Percentiles rank a stretch among this genome's conserved stretches.
These are phyloP conservation scores for Pachyramphus minor DNA, from an alignment of 2,113 vertebrate species.

Conservation along the genomic window DNA sequence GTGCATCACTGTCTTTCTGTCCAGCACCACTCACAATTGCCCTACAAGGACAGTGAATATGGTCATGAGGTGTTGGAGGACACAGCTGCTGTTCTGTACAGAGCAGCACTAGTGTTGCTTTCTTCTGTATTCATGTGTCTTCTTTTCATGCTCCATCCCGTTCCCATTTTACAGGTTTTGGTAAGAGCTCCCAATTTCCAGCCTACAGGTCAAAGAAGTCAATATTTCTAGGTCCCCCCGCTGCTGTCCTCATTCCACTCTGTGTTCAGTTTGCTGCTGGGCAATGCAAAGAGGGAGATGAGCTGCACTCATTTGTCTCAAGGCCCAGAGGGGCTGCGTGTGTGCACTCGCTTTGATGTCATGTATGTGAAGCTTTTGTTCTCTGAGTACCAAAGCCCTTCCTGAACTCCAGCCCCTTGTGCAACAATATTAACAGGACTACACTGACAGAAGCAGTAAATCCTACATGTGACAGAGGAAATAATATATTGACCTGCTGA, in stretches of 20 bases:
- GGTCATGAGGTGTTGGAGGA: background rate
- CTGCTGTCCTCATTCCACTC: slow-evolving; percentile 42
- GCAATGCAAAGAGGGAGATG: background rate
- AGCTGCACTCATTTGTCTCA: background rate
- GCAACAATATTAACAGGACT: background rate
- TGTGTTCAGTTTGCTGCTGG: slow-evolving; percentile 1
- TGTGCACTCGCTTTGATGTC: background rate
- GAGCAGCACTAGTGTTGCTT: background rate
- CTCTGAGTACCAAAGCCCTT: background rate
- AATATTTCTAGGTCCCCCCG: background rate
- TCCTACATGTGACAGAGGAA: background rate
- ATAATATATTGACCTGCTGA: background rate
- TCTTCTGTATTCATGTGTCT: background rate
- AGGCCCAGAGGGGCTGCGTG: background rate
- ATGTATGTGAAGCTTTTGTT: slow-evolving; percentile 17
- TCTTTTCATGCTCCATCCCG: background rate
- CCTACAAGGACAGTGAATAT: background rate
- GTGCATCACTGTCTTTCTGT: background rate
- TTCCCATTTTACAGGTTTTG: background rate
- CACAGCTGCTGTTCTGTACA: background rate
- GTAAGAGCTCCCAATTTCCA: background rate
- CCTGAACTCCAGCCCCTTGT: background rate
- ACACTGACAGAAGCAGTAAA: background rate
- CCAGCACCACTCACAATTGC: rapidly evolving
- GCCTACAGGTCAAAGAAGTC: background rate